phyloP scores from a whole-genome alignment of 2,113 vertebrate species.

The Cichladusa arquata region DNA sequence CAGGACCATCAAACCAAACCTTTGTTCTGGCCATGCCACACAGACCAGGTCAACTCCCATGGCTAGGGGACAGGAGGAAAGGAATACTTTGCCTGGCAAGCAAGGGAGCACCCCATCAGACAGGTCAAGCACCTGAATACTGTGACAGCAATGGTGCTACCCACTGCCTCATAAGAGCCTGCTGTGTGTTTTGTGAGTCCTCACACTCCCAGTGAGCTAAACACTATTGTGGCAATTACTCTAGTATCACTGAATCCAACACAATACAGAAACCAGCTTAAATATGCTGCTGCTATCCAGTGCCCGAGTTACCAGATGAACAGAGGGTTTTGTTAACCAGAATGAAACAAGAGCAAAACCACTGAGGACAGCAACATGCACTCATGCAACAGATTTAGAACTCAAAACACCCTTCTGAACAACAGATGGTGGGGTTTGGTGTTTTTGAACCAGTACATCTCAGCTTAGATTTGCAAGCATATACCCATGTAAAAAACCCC shows the following conservation, averaged over 20 bases:
- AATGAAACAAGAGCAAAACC: not conserved
- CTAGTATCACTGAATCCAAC: not conserved
- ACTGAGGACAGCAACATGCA: not conserved
- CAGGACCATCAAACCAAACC: not conserved
- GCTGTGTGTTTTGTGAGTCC: not conserved
- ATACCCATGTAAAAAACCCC: not conserved
- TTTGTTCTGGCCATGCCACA: not conserved
- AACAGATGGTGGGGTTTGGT: not conserved
- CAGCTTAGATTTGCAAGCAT: not conserved
- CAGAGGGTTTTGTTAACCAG: not conserved
- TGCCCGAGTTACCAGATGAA: not conserved
- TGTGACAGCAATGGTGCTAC: not conserved
- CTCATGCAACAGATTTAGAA: not conserved
- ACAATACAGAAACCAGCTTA: not conserved
- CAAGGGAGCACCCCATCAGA: not conserved
- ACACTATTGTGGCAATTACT: not conserved
- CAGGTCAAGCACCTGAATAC: not conserved
- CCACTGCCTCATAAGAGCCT: not conserved
- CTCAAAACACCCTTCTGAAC: not conserved
- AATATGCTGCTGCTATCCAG: not conserved
- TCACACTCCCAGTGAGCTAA: not conserved
- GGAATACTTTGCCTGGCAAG: not conserved
- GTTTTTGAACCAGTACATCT: not conserved
- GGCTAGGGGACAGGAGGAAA: not conserved
- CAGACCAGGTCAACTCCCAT: not conserved